Evolutionary conservation across 2,797 vertebrate species (phyloP), one percentile per base, ranked within the genome.

Genomic region (Sciurus vulgaris): DNA sequence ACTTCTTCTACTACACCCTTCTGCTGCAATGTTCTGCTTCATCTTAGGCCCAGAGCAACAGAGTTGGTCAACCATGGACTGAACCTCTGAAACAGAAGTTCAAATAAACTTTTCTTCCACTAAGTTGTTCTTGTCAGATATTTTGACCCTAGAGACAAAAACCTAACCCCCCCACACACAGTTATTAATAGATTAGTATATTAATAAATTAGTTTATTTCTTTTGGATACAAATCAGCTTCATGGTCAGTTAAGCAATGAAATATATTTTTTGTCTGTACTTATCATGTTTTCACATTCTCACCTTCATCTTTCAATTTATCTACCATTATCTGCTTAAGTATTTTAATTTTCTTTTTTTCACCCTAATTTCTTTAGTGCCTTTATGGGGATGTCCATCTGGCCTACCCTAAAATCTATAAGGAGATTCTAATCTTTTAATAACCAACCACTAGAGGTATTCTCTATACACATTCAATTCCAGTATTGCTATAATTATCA

Each of bases 341-440:
- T 54, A 65, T 94, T 54, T 86, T 33, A 54, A 78, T 70, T 51
- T 72, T 72, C 41, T 63, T 51, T 79, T 22, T 22, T 20, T 33
- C 54, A 65, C 17, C 17, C 35, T 86, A 89, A 92, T 88, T 63
- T 67, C 44, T 81, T 96, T 56, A 79, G 14, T 87, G 47, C 56
- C 92, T 51, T 79, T 76, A 96, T 35, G 10, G 70, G 69, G 44
- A 94, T 86, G 28, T 77, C 67, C 56, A 69, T 92, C 70, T 94
- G 56, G 41, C 9, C n/a, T 17, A 95, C 70, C 10, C 78, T 65
- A 69, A 72, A 93, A 74, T 77, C 95, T 93, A 86, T 91, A 89
- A 90, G 54, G 89, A 81, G 59, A 89, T 79, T 95, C 49, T 95
- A 88, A 89, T 97, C 70, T 97, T 96, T 91, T 89, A 97, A 96